phyloP scores from a whole-genome alignment of 2,113 vertebrate genomes.

The Hippocampus mohnikei region DNA sequence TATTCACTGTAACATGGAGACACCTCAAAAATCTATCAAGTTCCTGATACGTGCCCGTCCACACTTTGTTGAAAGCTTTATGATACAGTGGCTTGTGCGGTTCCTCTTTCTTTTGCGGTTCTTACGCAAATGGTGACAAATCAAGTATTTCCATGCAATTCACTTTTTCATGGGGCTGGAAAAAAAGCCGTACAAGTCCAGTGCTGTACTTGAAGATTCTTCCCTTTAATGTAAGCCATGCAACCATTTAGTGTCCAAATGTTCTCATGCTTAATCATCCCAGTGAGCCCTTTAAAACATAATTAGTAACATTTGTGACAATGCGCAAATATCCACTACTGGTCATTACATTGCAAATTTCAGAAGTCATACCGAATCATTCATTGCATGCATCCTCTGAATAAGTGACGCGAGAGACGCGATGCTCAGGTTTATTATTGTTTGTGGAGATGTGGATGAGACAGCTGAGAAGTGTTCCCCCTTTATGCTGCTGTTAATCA shows the following conservation, averaged over 20 bases:
- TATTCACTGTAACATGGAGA: background rate
- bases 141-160: background rate
- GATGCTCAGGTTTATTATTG: background rate
- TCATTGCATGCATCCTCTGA: background rate
- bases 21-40: background rate
- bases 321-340: background rate
- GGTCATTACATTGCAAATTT: background rate
- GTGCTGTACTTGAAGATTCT: background rate
- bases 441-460: background rate
- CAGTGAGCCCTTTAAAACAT: background rate
- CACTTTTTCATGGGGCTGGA: background rate
- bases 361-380: background rate
- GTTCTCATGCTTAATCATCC: background rate
- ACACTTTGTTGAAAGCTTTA: background rate
- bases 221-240: background rate
- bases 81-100: background rate
- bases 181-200: background rate
- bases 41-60: background rate
- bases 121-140: background rate
- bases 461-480: background rate
- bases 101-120: background rate
- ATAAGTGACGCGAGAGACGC: background rate
- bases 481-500: conserved; percentile 6
- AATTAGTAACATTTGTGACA: background rate
- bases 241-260: background rate